Evolutionary conservation across 2,888 invertebrate genomes (phyloP), one percentile per base, ranked within the genome.

Genomic region (Agriotes lineatus): DNA sequence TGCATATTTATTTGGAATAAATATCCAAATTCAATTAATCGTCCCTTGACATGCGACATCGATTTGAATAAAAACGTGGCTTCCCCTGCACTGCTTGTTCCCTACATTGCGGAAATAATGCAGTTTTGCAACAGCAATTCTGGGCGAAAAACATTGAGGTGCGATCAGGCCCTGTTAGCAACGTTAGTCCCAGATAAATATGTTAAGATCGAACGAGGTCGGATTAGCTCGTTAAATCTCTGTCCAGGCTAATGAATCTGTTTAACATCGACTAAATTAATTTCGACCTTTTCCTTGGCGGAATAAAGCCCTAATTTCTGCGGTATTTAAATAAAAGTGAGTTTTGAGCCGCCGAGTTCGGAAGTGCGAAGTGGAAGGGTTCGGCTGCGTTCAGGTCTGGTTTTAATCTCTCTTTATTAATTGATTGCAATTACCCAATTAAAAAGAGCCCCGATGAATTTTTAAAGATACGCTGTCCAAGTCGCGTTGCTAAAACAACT

Each of bases 1-100:
- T 50, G 50, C 7, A n/a, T 54, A 35, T 35, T 52, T 52, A 54
- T 54, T 33, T 16, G 10, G 71, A 72, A 72, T 72, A 75, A 75
- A 76, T 77, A 77, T 75, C 72, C 70, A 73, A 75, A 76, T 76
- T 76, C 78, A 77, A 77, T 77, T 77, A 77, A 76, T 75, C 73
- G 74, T 74, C 74, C 73, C 75, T 77, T 77, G 77, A 77, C 77
- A 74, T 74, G 76, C 76, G 75, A 73, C 73, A 75, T 70, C 69
- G 71, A 54, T 70, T 72, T 67, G 59, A 65, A 74, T 73, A 75
- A 72, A 58, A 74, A 73, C 74, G 75, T 14, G 64, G 77, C 76
- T 76, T 75, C 75, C 75, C 76, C 2, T 37, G 48, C 52, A n/a
- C 12, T 9, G 18, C 35, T 37, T 37, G 52, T 62, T 20, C 12